Evolutionary conservation across 2,113 vertebrate genomes (phyloP).

Genomic region (Aythya baeri): DNA sequence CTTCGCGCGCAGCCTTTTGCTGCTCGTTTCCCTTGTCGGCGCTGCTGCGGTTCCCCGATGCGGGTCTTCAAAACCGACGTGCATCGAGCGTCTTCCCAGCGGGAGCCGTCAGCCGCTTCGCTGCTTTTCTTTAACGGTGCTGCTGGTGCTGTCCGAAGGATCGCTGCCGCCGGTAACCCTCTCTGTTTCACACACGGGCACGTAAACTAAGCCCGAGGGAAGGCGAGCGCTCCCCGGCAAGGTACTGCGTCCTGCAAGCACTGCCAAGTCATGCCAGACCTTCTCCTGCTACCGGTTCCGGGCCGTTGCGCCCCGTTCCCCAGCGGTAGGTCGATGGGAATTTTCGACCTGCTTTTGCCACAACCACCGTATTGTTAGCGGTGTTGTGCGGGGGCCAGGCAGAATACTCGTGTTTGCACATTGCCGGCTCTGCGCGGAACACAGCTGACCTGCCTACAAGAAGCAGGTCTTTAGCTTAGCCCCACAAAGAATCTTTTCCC

Average conservation of each 20-base stretch:
- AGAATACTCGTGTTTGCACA: neutral
- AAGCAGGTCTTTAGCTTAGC: neutral
- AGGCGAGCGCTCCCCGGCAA: neutral
- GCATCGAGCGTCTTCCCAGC: neutral
- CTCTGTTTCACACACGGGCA: neutral
- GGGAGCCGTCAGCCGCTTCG: neutral
- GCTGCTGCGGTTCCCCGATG: neutral
- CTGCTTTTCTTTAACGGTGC: neutral
- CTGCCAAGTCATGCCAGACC: too few species aligned
- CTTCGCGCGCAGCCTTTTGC: neutral
- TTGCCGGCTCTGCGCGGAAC: neutral
- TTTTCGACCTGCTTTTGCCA: neutral
- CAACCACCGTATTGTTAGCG: neutral
- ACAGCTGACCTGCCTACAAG: neutral
- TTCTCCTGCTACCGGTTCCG: neutral
- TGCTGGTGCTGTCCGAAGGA: neutral
- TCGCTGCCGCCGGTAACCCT: neutral
- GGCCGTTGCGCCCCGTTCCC: neutral
- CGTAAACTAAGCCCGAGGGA: neutral
- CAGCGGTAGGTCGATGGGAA: neutral
- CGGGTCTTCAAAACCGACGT: neutral
- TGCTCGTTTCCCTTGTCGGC: neutral
- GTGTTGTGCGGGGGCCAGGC: neutral
- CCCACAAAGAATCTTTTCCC: slow-evolving; percentile 11
- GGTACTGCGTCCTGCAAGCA: neutral